phyloP scores from a whole-genome alignment of 2,113 vertebrate species.

The Leiothrix lutea region DNA sequence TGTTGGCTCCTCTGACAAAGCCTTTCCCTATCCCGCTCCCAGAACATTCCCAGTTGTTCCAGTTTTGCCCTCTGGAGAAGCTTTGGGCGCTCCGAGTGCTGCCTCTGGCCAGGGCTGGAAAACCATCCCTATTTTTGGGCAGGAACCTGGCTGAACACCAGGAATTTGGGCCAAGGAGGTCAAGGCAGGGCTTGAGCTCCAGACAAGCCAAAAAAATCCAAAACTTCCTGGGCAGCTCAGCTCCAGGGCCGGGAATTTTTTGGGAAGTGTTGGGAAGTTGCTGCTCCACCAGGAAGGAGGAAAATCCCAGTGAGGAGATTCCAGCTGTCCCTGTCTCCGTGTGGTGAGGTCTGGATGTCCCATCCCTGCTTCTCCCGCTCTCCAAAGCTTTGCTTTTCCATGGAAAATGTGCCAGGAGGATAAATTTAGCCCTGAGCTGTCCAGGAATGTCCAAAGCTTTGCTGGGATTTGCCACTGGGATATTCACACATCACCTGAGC shows the following conservation, averaged over 20 bases:
- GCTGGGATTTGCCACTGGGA: neutral
- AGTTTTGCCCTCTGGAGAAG: neutral
- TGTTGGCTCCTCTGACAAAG: neutral
- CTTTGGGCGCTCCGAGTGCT: neutral
- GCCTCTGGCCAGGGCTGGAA: neutral
- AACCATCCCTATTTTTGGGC: neutral
- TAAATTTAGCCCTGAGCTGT: neutral
- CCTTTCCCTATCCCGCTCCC: neutral
- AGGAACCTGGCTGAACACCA: neutral
- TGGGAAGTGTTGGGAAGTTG: neutral
- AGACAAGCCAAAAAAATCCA: fast-evolving
- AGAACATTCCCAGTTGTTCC: neutral
- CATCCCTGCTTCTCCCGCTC: neutral
- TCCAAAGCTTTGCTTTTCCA: neutral
- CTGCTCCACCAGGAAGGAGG: neutral
- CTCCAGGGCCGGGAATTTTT: neutral
- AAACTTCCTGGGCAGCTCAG: neutral
- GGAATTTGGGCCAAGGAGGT: neutral
- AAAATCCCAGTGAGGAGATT: neutral
- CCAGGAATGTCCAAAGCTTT: neutral
- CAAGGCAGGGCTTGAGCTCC: neutral
- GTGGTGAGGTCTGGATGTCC: neutral
- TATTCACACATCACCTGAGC: fast-evolving
- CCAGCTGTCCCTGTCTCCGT: neutral
- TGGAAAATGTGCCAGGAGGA: neutral